A percentile compares a stretch with the other conserved stretches of the same genome.
Evolutionary conservation across 2,888 invertebrate species (phyloP).

Genomic region (Trachelus troglodyta): DNA sequence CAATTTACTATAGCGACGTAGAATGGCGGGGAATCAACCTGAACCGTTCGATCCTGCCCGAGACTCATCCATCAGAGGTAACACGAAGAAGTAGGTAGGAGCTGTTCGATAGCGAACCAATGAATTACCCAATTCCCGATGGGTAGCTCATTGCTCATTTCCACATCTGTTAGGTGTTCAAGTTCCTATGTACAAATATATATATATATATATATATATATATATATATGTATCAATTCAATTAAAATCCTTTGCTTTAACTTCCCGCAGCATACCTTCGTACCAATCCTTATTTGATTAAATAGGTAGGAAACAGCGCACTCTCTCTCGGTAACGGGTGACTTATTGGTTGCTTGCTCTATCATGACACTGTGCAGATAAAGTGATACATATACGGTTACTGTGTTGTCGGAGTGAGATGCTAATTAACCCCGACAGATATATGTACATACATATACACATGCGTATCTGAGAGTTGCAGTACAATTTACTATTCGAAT

Average conservation of each 20-base stretch:
- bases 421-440: neutral
- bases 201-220: neutral
- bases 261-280: neutral
- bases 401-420: neutral
- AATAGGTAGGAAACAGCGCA: neutral
- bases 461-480: neutral
- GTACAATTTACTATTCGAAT: neutral
- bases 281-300: neutral
- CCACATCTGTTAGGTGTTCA: slow-evolving; percentile 25
- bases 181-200: neutral
- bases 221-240: neutral
- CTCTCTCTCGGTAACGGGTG: neutral
- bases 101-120: slow-evolving; percentile 11
- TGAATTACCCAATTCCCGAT: slow-evolving; percentile 35
- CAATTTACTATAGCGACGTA: neutral
- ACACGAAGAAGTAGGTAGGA: neutral
- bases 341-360: neutral
- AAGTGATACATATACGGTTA: neutral
- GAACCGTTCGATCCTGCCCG: neutral
- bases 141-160: slow-evolving; percentile 35
- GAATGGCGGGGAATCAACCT: neutral
- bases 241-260: neutral
- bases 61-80: neutral
- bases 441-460: neutral
- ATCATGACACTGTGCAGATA: neutral